phyloP scores from a whole-genome alignment of 2,888 invertebrate species.

The Lucinisca nassula region DNA sequence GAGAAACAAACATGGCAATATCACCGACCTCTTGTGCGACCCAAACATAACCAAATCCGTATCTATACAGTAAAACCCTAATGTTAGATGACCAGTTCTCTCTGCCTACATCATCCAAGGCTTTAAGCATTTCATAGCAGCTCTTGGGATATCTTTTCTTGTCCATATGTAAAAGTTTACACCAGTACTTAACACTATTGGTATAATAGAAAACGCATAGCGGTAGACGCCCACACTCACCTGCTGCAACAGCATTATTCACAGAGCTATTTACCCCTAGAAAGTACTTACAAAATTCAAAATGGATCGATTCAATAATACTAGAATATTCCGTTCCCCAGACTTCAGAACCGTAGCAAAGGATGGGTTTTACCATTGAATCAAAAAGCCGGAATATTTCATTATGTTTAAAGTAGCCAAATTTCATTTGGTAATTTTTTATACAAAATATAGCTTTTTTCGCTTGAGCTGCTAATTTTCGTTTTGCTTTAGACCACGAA shows the following conservation, averaged over 20 bases:
- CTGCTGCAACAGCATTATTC: constrained; percentile 22
- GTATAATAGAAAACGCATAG: constrained; percentile 10
- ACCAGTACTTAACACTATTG: constrained; percentile 15
- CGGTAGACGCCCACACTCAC: constrained; percentile 39
- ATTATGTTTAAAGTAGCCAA: constrained; percentile 1
- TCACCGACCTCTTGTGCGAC: constrained; percentile 2
- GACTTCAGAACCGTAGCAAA: background rate
- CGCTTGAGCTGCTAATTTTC: constrained; percentile 2
- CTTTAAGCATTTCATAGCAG: constrained; percentile 14
- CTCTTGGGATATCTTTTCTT: background rate
- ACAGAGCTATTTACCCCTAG: constrained; percentile 20
- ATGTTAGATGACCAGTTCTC: background rate
- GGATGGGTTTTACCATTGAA: constrained; percentile 18
- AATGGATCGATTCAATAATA: constrained; percentile 23
- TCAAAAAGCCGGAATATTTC: constrained; percentile 21
- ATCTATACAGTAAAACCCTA: background rate
- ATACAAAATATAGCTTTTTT: constrained; percentile 3
- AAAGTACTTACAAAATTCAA: constrained; percentile 38
- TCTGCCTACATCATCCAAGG: constrained; percentile 7
- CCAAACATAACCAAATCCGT: constrained; percentile 25
- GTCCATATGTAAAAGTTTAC: constrained; percentile 11
- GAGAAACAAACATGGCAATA: background rate
- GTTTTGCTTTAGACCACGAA: constrained; percentile 10
- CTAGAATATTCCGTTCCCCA: constrained; percentile 7
- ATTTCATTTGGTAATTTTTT: background rate